Evolutionary conservation across 1,140 invertebrate genomes (phyloP).

Genomic region (Limonius californicus): DNA sequence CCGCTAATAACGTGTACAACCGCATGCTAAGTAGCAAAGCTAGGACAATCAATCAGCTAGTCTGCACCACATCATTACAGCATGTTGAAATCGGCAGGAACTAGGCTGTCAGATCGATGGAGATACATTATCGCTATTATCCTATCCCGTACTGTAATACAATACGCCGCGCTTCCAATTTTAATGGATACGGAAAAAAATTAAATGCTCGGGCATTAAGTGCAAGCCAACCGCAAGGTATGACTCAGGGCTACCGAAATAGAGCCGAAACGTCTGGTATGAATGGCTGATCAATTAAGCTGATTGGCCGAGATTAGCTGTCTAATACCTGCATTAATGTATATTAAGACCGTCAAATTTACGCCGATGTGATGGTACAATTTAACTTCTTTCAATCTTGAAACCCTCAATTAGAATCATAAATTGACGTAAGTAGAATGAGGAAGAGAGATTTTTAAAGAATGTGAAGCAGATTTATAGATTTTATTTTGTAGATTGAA

Average conservation of each 20-base stretch:
- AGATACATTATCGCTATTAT: slow-evolving; percentile 4
- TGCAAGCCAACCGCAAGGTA: background rate
- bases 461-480: too few species aligned
- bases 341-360: too few species aligned
- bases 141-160: background rate
- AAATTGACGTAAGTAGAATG: too few species aligned
- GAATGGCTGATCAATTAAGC: too few species aligned
- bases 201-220: background rate
- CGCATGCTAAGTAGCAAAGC: slow-evolving; percentile 36
- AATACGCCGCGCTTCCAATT: background rate
- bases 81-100: slow-evolving; percentile 11
- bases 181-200: background rate
- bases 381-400: too few species aligned
- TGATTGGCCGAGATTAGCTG: too few species aligned
- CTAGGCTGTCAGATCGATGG: slow-evolving; percentile 3
- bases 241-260: background rate
- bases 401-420: too few species aligned
- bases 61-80: slow-evolving; percentile 28
- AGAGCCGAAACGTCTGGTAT: too few species aligned
- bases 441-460: too few species aligned
- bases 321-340: too few species aligned
- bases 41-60: slow-evolving; percentile 34
- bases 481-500: too few species aligned
- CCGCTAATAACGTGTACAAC: slow-evolving; percentile 38
- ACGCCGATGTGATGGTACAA: too few species aligned